Evolutionary conservation across 2,888 invertebrate genomes (phyloP).

Genomic region (Drosophila austrosaltans): DNA sequence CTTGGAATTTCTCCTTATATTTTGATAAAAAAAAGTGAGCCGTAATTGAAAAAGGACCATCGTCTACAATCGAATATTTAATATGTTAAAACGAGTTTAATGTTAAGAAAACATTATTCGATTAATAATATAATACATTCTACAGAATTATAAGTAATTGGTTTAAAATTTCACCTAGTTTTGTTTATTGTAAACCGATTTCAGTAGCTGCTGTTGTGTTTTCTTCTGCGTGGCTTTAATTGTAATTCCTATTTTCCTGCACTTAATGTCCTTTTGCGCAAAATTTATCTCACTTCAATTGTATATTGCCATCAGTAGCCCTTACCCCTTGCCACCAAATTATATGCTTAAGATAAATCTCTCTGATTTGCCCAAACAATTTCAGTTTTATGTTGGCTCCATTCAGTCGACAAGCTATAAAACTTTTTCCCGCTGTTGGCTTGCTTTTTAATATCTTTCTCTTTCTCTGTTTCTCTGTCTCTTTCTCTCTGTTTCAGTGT

Average conservation of each 20-base stretch:
- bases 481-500: constrained; percentile 27
- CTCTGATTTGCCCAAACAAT: constrained; percentile 36
- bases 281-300: constrained; percentile 15
- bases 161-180: too few species aligned
- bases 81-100: too few species aligned
- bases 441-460: constrained; percentile 65
- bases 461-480: neutral
- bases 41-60: too few species aligned
- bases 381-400: constrained; percentile 70
- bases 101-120: too few species aligned
- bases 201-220: too few species aligned
- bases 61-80: too few species aligned
- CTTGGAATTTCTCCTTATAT: too few species aligned
- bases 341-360: constrained; percentile 32
- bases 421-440: constrained; percentile 50
- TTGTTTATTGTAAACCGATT: too few species aligned
- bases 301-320: neutral
- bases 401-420: constrained; percentile 63
- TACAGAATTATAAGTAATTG: too few species aligned
- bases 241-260: constrained; percentile 3
- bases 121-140: too few species aligned
- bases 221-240: neutral
- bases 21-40: too few species aligned
- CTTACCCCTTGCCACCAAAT: neutral
- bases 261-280: constrained; percentile 2